Conservation (phyloP, 1,140 invertebrate genomes). For the Eueides isabella region DNA sequence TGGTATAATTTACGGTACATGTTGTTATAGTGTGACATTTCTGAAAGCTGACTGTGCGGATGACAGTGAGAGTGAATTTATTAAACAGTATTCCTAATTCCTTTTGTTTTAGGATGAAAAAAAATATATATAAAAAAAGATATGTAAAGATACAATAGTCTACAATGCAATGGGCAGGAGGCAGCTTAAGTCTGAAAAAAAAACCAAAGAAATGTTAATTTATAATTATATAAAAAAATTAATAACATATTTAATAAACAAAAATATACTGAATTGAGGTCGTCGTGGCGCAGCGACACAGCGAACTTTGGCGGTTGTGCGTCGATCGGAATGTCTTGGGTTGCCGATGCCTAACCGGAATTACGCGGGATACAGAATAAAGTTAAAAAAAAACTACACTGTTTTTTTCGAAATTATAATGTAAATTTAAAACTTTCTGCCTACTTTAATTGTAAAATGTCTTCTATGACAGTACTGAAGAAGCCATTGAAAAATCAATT, state of each 20-base stretch:
- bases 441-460: background rate
- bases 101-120: constrained; percentile 8
- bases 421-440: background rate
- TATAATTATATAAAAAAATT: no score
- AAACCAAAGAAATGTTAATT: no score
- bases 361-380: background rate
- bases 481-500: constrained; percentile 6
- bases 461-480: background rate
- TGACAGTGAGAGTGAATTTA: constrained; percentile 1
- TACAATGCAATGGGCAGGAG: no score
- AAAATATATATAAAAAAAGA: background rate
- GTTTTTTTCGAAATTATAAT: background rate
- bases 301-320: no score
- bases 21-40: constrained; percentile 22
- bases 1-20: constrained; percentile 33
- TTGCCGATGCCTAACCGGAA: no score
- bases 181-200: no score
- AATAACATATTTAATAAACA: no score
- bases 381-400: background rate
- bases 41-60: constrained; percentile 5
- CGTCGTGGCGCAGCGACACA: no score
- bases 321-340: no score
- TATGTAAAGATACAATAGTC: no score
- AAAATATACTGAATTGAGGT: no score
- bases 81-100: background rate